phyloP scores from a whole-genome alignment of 2,113 vertebrate species.

The Lophochroa leadbeateri region DNA sequence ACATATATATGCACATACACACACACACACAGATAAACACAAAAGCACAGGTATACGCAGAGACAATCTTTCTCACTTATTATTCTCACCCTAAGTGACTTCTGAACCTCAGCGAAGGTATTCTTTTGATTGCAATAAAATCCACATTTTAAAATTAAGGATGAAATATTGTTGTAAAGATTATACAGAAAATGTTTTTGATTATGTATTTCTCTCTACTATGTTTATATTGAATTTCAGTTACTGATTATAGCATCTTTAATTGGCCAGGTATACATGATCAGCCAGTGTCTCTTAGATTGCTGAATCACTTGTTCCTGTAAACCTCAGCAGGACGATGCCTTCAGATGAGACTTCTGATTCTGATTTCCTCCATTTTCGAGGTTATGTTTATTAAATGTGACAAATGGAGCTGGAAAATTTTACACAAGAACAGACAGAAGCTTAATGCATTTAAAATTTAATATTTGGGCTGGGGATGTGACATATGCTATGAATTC shows the following conservation, averaged over 20 bases:
- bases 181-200: not conserved
- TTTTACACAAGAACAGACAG: not conserved
- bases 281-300: not conserved
- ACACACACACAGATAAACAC: not conserved
- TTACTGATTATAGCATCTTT: not conserved
- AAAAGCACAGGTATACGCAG: fast-evolving
- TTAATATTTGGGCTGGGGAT: not conserved
- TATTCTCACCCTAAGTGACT: not conserved
- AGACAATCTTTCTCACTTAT: not conserved
- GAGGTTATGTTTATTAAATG: not conserved
- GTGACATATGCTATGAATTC: not conserved
- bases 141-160: not conserved
- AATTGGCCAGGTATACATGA: not conserved
- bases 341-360: not conserved
- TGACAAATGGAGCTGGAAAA: conserved; percentile 11
- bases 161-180: not conserved
- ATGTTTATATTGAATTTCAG: not conserved
- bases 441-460: conserved; percentile 1
- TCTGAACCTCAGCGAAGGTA: not conserved
- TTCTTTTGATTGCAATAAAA: not conserved
- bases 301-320: not conserved
- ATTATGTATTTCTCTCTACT: not conserved
- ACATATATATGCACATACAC: fast-evolving
- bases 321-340: not conserved
- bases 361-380: not conserved